These are phyloP conservation scores for Lamellibrachia columna DNA, from an alignment of 2,888 invertebrate genomes.

Conservation along the genomic window DNA sequence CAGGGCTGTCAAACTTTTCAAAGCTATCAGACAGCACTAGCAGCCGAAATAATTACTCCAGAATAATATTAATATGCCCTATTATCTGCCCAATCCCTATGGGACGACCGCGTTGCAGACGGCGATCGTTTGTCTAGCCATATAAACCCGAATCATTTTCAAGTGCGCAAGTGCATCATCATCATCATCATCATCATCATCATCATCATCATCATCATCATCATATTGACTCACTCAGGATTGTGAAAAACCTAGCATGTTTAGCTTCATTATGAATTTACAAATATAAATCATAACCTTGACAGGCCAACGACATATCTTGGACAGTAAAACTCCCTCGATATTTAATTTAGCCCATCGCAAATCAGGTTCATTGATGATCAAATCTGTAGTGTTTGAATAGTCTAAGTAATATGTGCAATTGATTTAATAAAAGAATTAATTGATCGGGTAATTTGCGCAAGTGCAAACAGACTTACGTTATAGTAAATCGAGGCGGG, in stretches of 20 bases:
- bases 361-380: no score
- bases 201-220: neutral
- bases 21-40: neutral
- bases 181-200: neutral
- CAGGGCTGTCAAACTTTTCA: neutral
- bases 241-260: neutral
- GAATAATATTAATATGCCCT: conserved; percentile 16
- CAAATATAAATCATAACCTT: neutral
- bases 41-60: neutral
- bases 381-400: no score
- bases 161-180: neutral
- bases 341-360: no score
- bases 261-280: neutral
- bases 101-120: neutral
- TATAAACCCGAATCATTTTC: neutral
- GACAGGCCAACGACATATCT: neutral
- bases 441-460: no score
- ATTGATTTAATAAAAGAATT: no score
- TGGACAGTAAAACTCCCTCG: neutral
- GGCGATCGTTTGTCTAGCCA: neutral
- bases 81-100: neutral
- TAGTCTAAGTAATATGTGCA: no score
- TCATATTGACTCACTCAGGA: neutral
- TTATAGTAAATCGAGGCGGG: no score
- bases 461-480: no score